Base-by-base conservation (phyloP, 2,113 vertebrate species). In the Progne subis region DNA sequence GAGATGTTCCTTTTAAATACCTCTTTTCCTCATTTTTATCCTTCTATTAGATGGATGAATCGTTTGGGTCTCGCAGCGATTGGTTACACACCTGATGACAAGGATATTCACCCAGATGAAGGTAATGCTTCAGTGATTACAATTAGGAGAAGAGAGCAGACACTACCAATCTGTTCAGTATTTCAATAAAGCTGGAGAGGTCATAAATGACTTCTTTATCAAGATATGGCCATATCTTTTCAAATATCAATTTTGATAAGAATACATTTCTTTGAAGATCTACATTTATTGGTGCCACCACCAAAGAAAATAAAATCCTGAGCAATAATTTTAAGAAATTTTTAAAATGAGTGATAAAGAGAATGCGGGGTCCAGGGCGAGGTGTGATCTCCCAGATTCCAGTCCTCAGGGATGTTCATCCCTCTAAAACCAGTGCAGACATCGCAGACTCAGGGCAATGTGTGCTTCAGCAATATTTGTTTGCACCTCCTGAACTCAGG, bases 51-150 rank as follows among this genome's bases (percentile, higher is more conserved):
- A 91, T 99, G 99, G 99, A 98, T 99, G 99, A 99, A 99, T 90
- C 98, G 99, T n/a, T 97, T 99, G 67, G 98, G 99, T 25, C 97
- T 99, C 2, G 99, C 99, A 90, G 99, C 99, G 32, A 99, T 99
- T 82, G 99, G 98, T 67, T 99, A 99, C 96, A 99, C 99, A 26
- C 99, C 99, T 32, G 99, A 99, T 89, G 99, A 99, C 93, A 99
- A 99, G 90, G 98, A 99, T 82, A 98, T 98, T 59, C 98, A 98
- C 78, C 98, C 98, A 25, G 99, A 99, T 95, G 98, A 99, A 99
- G 99, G 99, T 99, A 97, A 97, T 93, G n/a, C 43, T 86, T 84
- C 87, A 85, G 71, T 69, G 55, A 49, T 20, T 44, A 6, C 31
- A 57, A 93, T 57, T 17, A 77, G 60, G 16, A 70, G 55, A 79